These are phyloP conservation scores for Bhutanitis thaidina DNA, from an alignment of 2,888 invertebrate species.

Conservation along the genomic window DNA sequence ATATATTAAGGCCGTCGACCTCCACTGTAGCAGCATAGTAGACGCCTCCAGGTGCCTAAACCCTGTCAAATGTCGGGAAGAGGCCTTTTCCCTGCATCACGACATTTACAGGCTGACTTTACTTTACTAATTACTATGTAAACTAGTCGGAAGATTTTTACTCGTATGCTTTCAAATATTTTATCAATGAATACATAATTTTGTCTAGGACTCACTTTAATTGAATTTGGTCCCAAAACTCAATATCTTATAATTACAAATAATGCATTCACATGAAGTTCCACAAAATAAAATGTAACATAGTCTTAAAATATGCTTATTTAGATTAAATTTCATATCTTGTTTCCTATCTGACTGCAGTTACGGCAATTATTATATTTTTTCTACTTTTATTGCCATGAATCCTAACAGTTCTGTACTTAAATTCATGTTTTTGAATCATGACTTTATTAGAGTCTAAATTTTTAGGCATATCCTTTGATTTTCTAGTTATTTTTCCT, in stretches of 20 bases:
- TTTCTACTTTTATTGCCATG: conserved; percentile 65
- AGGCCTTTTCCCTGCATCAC: no score
- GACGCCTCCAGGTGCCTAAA: no score
- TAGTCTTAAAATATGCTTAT: conserved; percentile 21
- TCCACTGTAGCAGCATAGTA: no score
- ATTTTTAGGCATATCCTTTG: conserved; percentile 22
- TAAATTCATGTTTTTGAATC: conserved; percentile 65
- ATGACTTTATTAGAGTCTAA: conserved; percentile 37
- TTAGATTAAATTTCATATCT: no score
- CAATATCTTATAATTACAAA: conserved; percentile 12
- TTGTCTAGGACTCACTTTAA: conserved; percentile 13
- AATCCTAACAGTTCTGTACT: conserved; percentile 64
- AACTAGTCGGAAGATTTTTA: no score
- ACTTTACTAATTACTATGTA: no score
- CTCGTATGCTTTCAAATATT: no score
- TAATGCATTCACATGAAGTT: conserved; percentile 5
- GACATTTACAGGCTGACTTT: no score
- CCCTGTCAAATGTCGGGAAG: no score
- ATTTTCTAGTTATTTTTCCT: conserved; percentile 41
- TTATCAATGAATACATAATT: not conserved
- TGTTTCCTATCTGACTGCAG: conserved; percentile 63
- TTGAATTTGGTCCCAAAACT: conserved; percentile 18
- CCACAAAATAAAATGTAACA: conserved; percentile 7
- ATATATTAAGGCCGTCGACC: no score
- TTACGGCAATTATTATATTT: conserved; percentile 68